Evolutionary conservation across 2,797 vertebrate genomes (phyloP).

Genomic region (Sorex maritimensis): DNA sequence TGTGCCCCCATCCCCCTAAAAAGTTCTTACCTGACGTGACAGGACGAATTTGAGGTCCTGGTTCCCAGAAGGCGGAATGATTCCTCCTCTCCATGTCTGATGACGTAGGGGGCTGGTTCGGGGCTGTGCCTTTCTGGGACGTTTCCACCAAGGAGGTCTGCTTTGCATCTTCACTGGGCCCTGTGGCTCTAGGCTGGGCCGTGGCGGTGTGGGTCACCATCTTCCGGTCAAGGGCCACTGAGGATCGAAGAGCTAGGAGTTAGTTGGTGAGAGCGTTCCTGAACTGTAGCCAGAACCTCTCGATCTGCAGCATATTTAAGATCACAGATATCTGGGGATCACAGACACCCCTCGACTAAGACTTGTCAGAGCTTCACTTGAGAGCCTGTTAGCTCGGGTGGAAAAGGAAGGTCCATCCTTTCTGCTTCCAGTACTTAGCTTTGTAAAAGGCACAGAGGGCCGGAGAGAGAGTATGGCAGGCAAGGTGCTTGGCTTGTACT

Average conservation of each 20-base stretch:
- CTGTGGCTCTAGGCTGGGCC: conserved; percentile 81
- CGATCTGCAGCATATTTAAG: conserved; percentile 5
- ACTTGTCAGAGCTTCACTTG: not conserved
- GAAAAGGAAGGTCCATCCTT: not conserved
- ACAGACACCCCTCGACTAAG: not conserved
- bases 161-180: conserved; percentile 79
- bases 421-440: not conserved
- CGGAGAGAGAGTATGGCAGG: not conserved
- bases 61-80: conserved; percentile 87
- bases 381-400: not conserved
- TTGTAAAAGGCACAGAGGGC: not conserved
- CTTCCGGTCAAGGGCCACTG: conserved; percentile 94
- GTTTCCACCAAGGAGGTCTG: conserved; percentile 84
- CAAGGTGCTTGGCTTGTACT: too few species aligned
- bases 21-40: too few species aligned
- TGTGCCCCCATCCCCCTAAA: too few species aligned
- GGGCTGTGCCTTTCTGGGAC: conserved; percentile 86
- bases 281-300: conserved; percentile 20
- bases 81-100: conserved; percentile 84
- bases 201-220: conserved; percentile 90
- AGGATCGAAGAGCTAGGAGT: conserved; percentile 64
- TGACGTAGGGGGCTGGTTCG: conserved; percentile 74
- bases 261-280: conserved; percentile 27
- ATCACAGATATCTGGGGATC: not conserved
- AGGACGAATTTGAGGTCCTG: conserved; percentile 82